Conservation (phyloP, 2,113 vertebrate genomes). For the Osmerus eperlanus region DNA sequence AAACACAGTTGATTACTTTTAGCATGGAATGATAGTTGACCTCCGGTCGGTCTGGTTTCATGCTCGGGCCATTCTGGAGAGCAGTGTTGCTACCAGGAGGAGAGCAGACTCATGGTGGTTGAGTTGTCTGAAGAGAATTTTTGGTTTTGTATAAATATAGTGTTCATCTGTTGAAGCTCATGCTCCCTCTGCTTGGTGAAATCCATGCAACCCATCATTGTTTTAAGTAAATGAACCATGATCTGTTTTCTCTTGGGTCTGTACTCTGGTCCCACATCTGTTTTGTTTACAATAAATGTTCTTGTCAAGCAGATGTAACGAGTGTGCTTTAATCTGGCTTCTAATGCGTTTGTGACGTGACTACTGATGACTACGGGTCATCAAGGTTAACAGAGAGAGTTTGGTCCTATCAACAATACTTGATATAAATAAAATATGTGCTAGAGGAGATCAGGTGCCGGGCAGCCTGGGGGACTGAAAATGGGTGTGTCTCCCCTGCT, state of each 20-base stretch:
- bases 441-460: no score
- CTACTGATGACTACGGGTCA: neutral
- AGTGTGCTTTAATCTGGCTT: constrained; percentile 1
- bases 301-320: constrained; percentile 59
- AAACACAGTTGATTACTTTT: no score
- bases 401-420: no score
- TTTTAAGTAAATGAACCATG: constrained; percentile 23
- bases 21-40: no score
- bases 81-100: no score
- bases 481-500: no score
- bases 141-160: constrained; percentile 41
- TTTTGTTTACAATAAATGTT: constrained; percentile 69
- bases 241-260: constrained; percentile 31
- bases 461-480: no score
- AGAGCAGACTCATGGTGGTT: constrained; percentile 17
- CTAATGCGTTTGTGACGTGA: neutral
- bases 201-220: constrained; percentile 34
- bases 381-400: neutral
- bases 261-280: constrained; percentile 28
- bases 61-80: constrained; percentile 16
- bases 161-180: constrained; percentile 28
- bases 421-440: no score
- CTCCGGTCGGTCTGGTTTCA: neutral
- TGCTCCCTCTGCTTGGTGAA: constrained; percentile 28
- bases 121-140: constrained; percentile 31